Conservation (phyloP, 1,140 invertebrate genomes). For the Myzus persicae region DNA sequence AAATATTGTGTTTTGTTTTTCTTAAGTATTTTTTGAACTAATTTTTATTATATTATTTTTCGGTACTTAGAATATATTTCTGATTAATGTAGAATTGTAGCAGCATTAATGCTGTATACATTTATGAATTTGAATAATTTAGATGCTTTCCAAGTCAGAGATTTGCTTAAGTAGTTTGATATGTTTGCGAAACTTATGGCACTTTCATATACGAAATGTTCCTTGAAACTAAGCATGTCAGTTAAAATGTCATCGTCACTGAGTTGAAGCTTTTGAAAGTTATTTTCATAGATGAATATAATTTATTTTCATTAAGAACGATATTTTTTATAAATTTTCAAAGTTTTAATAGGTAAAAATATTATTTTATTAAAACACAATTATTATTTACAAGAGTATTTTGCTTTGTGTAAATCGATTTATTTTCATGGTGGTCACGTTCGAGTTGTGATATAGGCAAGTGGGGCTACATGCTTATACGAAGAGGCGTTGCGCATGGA, state of each 20-base stretch:
- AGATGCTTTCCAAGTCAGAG: not conserved
- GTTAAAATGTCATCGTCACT: not conserved
- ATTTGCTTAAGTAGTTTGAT: not conserved
- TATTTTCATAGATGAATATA: not conserved
- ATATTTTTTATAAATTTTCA: no score
- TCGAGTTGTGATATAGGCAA: not conserved
- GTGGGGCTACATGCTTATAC: not conserved
- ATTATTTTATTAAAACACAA: not conserved
- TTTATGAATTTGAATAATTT: slow-evolving; percentile 16
- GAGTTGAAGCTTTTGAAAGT: not conserved
- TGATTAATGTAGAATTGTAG: not conserved
- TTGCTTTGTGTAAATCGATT: not conserved
- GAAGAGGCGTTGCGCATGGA: not conserved
- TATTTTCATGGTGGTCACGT: not conserved
- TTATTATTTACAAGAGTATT: not conserved
- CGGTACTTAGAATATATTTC: not conserved
- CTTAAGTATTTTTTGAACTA: not conserved
- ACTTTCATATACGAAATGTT: not conserved
- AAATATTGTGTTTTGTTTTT: no score
- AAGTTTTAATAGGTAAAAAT: not conserved
- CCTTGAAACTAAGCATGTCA: not conserved
- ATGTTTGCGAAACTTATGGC: not conserved
- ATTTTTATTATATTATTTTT: not conserved
- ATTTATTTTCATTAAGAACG: not conserved
- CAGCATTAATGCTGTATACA: not conserved